These are phyloP conservation scores for Pteropus rufus DNA, from an alignment of 2,797 vertebrate genomes.

Conservation along the genomic window DNA sequence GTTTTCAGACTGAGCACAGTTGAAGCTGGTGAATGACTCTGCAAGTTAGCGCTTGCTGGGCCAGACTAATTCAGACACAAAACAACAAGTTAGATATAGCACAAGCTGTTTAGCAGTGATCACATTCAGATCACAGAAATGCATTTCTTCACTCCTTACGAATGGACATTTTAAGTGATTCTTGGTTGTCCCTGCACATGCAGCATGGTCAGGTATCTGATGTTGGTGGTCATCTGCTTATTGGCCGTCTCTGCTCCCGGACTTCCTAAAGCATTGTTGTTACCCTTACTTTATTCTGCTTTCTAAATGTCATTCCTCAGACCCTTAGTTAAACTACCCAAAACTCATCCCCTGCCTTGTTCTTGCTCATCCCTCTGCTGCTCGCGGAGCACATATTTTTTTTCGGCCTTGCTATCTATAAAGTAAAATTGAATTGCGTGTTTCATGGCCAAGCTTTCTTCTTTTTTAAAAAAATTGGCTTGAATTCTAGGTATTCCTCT, in stretches of 20 bases:
- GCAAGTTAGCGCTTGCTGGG: constrained; percentile 43
- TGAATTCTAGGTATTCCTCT: background rate
- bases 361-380: background rate
- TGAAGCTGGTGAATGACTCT: constrained; percentile 55
- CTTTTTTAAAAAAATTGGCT: background rate
- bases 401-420: background rate
- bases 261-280: background rate
- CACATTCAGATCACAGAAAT: background rate
- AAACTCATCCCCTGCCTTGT: background rate
- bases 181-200: background rate
- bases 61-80: constrained; percentile 12
- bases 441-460: background rate
- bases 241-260: background rate
- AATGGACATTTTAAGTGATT: background rate
- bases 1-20: background rate
- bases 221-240: background rate
- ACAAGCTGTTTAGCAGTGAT: background rate
- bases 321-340: background rate
- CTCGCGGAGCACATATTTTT: background rate
- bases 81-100: background rate
- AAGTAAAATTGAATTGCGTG: background rate
- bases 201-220: background rate
- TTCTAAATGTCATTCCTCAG: background rate
- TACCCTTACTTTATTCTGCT: background rate
- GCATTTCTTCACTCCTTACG: background rate